Conservation (phyloP, 2,797 vertebrate species). For the Streptopelia turtur region DNA sequence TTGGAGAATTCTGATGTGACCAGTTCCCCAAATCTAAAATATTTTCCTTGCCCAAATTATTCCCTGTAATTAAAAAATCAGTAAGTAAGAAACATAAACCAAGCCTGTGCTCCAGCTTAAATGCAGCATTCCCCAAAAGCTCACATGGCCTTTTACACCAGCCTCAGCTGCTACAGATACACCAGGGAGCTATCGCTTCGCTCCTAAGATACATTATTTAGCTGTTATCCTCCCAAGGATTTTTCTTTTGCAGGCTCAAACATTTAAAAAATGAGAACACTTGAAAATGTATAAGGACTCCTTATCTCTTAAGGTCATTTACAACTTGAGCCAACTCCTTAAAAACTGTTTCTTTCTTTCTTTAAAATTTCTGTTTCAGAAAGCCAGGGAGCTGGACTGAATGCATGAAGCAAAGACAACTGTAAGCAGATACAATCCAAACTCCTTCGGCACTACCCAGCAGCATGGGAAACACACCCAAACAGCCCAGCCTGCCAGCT, state of each 20-base stretch:
- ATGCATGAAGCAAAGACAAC: background rate
- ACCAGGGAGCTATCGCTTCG: rapidly evolving
- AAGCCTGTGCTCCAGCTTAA: background rate
- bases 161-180: background rate
- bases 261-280: background rate
- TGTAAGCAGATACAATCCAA: background rate
- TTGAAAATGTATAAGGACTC: background rate
- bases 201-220: background rate
- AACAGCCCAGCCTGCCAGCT: background rate
- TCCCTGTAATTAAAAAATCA: background rate
- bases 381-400: background rate
- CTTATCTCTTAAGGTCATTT: background rate
- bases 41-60: background rate
- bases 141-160: background rate
- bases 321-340: background rate
- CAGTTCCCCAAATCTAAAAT: background rate
- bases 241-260: background rate
- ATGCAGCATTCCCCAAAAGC: background rate
- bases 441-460: background rate
- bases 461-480: background rate
- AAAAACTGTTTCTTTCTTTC: background rate
- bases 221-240: background rate
- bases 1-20: background rate
- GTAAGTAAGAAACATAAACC: background rate
- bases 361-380: background rate